Evolutionary conservation across 2,113 vertebrate genomes (phyloP), one percentile per base, ranked within the genome.

Genomic region (Pungitius pungitius): DNA sequence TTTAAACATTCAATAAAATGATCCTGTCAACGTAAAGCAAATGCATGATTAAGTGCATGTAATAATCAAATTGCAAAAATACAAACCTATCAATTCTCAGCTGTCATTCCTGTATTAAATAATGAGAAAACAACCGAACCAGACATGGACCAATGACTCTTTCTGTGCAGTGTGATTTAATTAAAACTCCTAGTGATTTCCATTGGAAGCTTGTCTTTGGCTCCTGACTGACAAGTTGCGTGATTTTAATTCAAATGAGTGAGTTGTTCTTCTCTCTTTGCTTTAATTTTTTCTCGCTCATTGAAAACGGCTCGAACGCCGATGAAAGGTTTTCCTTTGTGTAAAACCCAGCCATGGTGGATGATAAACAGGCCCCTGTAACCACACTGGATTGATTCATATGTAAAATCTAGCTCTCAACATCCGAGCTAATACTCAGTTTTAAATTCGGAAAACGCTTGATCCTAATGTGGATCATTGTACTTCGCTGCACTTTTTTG

Each of bases 171-270:
- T n/a, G 35, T 39, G 49, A 42, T 59, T 26, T 27, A 66, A 54
- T 65, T 22, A 30, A 2, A 3, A 35, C 42, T 17, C 30, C 10
- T 27, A 30, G 18, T 26, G 55, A 45, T 72, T 37, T 55, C 26
- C 55, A 59, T 0, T 51, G 73, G 47, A 55, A 35, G 37, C 64
- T 60, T 35, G 14, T 54, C 26, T 60, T 33, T 58, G 40, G 27
- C 49, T 35, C 26, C 17, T 26, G 8, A 62, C 24, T 45, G 49
- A 71, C 33, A 51, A 42, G 11, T 26, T 52, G 20, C 8, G 35
- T 45, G 45, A 20, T 43, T 61, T 35, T 39, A 17, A 63, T 56
- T 66, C n/a, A 51, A 15, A 65, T 52, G 64, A 58, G 43, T 33
- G 35, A n/a, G 40, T 40, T 72, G 42, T 37, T 20, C 27, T 43